These are phyloP conservation scores for Lumbricus terrestris DNA, from an alignment of 2,888 invertebrate species.

Conservation along the genomic window DNA sequence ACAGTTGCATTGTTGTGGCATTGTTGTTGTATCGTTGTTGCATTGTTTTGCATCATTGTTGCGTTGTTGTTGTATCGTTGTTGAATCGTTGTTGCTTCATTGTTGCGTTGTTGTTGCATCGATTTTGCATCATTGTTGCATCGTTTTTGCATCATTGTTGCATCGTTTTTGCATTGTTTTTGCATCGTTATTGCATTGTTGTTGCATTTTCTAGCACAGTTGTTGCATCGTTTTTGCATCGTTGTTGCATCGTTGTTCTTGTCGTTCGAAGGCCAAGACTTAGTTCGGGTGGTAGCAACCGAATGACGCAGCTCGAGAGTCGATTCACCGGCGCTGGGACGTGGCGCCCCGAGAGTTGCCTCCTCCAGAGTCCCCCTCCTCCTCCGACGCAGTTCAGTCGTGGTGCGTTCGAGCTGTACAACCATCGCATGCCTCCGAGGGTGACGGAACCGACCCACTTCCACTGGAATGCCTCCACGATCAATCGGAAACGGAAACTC, in stretches of 20 bases:
- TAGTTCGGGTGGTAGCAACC: neutral
- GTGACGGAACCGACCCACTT: slow-evolving; percentile 41
- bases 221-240: neutral
- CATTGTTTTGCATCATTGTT: too few relatives aligned
- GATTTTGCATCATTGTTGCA: too few relatives aligned
- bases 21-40: too few relatives aligned
- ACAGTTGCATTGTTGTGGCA: neutral
- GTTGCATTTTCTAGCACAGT: too few relatives aligned
- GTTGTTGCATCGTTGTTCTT: neutral
- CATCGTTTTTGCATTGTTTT: too few relatives aligned
- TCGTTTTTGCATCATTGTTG: too few relatives aligned
- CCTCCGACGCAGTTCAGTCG: neutral
- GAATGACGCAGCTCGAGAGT: slow-evolving; percentile 22
- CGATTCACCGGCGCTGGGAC: slow-evolving; percentile 15
- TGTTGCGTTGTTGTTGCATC: neutral
- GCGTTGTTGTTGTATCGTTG: too few relatives aligned
- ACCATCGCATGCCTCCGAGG: neutral
- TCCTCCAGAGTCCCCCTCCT: slow-evolving; percentile 7
- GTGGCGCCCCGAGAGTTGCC: slow-evolving; percentile 9
- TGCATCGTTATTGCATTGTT: too few relatives aligned
- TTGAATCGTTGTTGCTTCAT: too few relatives aligned
- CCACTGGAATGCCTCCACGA: slow-evolving; percentile 36
- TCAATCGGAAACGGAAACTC: neutral
- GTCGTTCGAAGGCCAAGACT: slow-evolving; percentile 7
- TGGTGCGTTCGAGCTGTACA: neutral